A percentile compares a stretch with the other conserved stretches of the same genome.
These are phyloP conservation scores for Tokudaia muenninki DNA, from an alignment of 2,797 vertebrate species.

Conservation along the genomic window DNA sequence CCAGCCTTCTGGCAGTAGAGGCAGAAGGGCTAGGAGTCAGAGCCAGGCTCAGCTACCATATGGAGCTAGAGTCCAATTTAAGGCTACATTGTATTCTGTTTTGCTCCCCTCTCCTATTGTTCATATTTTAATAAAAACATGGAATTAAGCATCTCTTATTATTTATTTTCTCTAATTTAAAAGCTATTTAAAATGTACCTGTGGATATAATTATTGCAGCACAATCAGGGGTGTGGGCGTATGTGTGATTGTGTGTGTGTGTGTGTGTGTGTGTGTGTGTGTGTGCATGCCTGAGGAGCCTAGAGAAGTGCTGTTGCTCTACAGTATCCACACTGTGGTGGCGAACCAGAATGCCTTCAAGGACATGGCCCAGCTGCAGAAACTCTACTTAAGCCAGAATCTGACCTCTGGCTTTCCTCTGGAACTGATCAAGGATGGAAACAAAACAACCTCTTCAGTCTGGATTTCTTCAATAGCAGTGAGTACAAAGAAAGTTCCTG, in stretches of 20 bases:
- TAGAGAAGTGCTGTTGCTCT: conserved; percentile 94
- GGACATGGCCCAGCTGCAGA: conserved; percentile 92
- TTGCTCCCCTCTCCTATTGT: background rate
- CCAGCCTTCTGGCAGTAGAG: background rate
- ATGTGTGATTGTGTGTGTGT: background rate
- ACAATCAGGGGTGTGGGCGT: background rate
- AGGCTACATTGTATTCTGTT: too few relatives aligned
- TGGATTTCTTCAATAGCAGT: conserved; percentile 94
- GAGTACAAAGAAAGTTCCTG: conserved; percentile 92
- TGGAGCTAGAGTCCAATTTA: background rate
- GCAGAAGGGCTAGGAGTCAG: background rate
- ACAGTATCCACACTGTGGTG: conserved; percentile 94
- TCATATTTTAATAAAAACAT: background rate
- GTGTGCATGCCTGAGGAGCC: background rate
- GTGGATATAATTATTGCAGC: background rate
- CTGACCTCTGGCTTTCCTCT: conserved; percentile 94
- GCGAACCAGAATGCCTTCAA: conserved; percentile 95
- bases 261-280: background rate
- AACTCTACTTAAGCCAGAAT: conserved; percentile 97
- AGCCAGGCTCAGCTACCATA: background rate
- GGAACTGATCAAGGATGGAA: conserved; percentile 94
- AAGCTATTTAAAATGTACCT: background rate
- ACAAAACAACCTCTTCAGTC: conserved; percentile 89
- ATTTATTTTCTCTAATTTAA: background rate
- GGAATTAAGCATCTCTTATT: background rate